These are phyloP conservation scores for Lydus trimaculatus DNA, from an alignment of 2,888 invertebrate genomes.

Conservation along the genomic window DNA sequence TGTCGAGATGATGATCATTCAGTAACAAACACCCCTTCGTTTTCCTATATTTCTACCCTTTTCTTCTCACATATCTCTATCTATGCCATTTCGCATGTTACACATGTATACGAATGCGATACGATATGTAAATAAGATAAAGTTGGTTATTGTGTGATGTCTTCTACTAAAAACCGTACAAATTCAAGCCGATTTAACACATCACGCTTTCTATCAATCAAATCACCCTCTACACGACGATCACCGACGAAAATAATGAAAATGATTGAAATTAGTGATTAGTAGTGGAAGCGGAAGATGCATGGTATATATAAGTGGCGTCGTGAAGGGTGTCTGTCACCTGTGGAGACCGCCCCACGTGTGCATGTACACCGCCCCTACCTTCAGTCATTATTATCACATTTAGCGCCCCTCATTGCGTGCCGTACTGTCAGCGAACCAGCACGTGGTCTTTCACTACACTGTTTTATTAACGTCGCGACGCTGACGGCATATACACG, in stretches of 20 bases:
- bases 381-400: slow-evolving; percentile 57
- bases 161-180: slow-evolving; percentile 18
- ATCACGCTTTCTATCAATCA: background rate
- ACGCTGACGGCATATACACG: slow-evolving; percentile 24
- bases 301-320: slow-evolving; percentile 13
- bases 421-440: slow-evolving; percentile 52
- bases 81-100: slow-evolving; percentile 21
- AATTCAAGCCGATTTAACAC: slow-evolving; percentile 13
- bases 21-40: slow-evolving; percentile 32
- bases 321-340: slow-evolving; percentile 45
- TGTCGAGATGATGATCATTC: slow-evolving; percentile 45
- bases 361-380: slow-evolving; percentile 46
- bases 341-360: slow-evolving; percentile 54
- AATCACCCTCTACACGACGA: background rate
- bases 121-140: slow-evolving; percentile 31
- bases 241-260: background rate
- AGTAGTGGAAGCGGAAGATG: background rate
- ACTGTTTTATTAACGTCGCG: slow-evolving; percentile 39
- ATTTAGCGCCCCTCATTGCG: slow-evolving; percentile 57
- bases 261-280: background rate
- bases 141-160: slow-evolving; percentile 22
- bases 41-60: slow-evolving; percentile 24
- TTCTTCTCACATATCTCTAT: slow-evolving; percentile 26
- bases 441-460: slow-evolving; percentile 52
- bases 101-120: slow-evolving; percentile 15